These are phyloP conservation scores for Cardiocondyla obscurior DNA, from an alignment of 1,140 invertebrate species.

Conservation along the genomic window DNA sequence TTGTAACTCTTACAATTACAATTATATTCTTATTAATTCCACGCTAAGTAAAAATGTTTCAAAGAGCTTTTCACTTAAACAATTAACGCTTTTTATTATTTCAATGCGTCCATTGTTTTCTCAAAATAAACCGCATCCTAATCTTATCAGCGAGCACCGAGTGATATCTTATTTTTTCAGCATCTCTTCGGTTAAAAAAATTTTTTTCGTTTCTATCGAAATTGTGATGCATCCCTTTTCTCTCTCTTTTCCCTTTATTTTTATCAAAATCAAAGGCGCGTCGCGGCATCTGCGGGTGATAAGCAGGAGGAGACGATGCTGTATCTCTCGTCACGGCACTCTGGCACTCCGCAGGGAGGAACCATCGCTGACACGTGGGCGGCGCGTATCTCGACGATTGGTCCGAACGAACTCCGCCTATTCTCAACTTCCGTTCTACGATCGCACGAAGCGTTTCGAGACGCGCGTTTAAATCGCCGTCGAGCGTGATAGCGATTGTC, in stretches of 20 bases:
- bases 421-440: constrained; percentile 75
- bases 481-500: neutral
- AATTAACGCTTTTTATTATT: neutral
- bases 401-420: constrained; percentile 81
- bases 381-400: constrained; percentile 80
- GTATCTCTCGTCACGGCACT: neutral
- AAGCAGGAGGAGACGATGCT: constrained; percentile 9
- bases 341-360: constrained; percentile 72
- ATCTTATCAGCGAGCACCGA: neutral
- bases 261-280: neutral
- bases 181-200: no score
- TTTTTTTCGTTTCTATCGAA: no score
- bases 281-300: neutral
- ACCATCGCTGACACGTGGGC: constrained; percentile 79
- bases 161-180: neutral
- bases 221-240: neutral
- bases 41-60: neutral
- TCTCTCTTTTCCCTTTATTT: neutral
- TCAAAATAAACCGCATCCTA: neutral
- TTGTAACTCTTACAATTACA: neutral
- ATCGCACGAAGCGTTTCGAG: constrained; percentile 38
- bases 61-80: neutral
- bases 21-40: neutral
- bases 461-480: neutral
- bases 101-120: neutral